Evolutionary conservation across 2,888 invertebrate species (phyloP).

Genomic region (Lacanobia wlatinum): DNA sequence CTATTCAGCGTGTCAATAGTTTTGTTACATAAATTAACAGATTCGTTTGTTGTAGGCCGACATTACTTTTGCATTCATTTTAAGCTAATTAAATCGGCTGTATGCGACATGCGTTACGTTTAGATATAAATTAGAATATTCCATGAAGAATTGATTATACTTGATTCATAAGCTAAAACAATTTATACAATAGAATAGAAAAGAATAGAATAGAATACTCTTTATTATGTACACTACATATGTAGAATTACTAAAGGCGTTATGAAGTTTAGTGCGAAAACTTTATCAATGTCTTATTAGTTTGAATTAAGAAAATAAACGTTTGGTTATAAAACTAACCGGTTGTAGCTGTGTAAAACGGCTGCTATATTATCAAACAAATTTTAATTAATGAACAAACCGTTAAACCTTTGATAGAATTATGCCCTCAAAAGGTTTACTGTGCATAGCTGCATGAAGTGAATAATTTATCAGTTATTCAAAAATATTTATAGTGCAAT

Average conservation of each 20-base stretch:
- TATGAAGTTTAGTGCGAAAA: neutral
- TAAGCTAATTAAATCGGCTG: neutral
- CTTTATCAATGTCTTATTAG: conserved; percentile 9
- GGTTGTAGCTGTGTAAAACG: conserved; percentile 4
- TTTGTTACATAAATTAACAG: neutral
- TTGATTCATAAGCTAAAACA: neutral
- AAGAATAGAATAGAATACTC: too few species aligned
- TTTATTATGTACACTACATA: too few species aligned
- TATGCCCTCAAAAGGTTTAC: neutral
- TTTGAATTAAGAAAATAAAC: conserved; percentile 23
- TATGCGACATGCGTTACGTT: neutral
- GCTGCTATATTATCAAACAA: neutral
- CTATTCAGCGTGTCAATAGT: conserved; percentile 37
- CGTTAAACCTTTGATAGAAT: neutral
- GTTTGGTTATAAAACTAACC: conserved; percentile 1
- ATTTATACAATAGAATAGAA: too few species aligned
- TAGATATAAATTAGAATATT: neutral
- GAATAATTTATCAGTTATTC: conserved; percentile 5
- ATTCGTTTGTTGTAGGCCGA: neutral
- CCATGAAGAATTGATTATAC: neutral
- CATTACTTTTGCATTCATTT: neutral
- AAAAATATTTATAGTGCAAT: neutral
- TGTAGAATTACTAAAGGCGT: neutral
- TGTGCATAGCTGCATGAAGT: neutral
- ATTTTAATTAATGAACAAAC: conserved; percentile 8